Percentiles rank a stretch among this genome's conserved stretches.
Evolutionary conservation across 2,113 vertebrate species (phyloP).

Genomic region (Climacteris rufus): DNA sequence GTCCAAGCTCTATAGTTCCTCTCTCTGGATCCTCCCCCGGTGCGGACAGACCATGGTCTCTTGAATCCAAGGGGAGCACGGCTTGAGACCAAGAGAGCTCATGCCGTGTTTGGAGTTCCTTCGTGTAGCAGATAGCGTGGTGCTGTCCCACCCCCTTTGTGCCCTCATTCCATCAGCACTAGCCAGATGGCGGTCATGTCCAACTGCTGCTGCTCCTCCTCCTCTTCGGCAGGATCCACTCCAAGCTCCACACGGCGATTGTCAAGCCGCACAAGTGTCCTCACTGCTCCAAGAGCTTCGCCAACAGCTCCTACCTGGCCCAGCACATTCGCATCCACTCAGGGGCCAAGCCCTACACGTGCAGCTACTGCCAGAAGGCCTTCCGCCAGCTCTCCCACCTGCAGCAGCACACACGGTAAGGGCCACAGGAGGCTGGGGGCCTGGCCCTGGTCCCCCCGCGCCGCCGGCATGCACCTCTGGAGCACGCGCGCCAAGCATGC

Average conservation of each 20-base stretch:
- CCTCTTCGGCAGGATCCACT: slow-evolving; percentile 88
- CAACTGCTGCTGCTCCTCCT: slow-evolving; percentile 78
- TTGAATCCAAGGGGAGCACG: slow-evolving; percentile 17
- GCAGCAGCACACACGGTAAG: slow-evolving; percentile 83
- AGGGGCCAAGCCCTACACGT: slow-evolving; percentile 94
- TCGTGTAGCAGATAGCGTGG: slow-evolving; percentile 58
- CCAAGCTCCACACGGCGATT: slow-evolving; percentile 95
- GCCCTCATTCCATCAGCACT: slow-evolving; percentile 63
- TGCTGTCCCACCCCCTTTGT: slow-evolving; percentile 66
- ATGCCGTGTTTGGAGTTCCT: slow-evolving; percentile 41
- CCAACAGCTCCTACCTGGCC: slow-evolving; percentile 96
- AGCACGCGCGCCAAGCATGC: slow-evolving; percentile 77
- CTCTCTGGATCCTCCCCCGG: slow-evolving; percentile 69
- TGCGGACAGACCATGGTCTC: slow-evolving; percentile 43
- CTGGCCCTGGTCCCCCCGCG: slow-evolving; percentile 64
- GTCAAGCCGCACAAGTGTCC: slow-evolving; percentile 98
- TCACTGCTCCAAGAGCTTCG: slow-evolving; percentile 97
- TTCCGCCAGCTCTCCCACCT: slow-evolving; percentile 78
- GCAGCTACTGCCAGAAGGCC: slow-evolving; percentile 89
- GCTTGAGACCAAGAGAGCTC: slow-evolving; percentile 6
- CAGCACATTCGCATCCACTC: slow-evolving; percentile 97
- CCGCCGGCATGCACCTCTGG: slow-evolving; percentile 76
- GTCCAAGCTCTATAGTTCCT: slow-evolving; percentile 55
- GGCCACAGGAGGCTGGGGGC: slow-evolving; percentile 75
- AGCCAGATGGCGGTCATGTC: slow-evolving; percentile 65